Percentiles rank a stretch among this genome's conserved stretches.
Conservation (phyloP, 2,113 vertebrate species). For the Pygoscelis adeliae region DNA sequence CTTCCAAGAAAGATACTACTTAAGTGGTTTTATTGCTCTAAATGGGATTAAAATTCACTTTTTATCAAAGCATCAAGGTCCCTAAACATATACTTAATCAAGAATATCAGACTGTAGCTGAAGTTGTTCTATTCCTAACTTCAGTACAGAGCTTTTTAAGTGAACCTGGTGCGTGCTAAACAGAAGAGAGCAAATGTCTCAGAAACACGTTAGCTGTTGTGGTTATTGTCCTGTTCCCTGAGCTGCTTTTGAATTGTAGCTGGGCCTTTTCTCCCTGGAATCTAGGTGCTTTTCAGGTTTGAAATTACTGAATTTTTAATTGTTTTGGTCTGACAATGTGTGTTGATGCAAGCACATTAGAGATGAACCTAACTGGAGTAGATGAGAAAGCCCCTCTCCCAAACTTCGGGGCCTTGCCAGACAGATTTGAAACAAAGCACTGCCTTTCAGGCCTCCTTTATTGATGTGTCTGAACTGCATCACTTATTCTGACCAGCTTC, state of each 20-base stretch:
- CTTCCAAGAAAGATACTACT: background rate
- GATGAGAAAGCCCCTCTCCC: background rate
- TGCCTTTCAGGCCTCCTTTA: background rate
- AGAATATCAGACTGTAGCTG: background rate
- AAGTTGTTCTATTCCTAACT: background rate
- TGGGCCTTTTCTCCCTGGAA: background rate
- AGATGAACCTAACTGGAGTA: background rate
- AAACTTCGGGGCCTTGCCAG: background rate
- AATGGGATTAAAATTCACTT: slow-evolving; percentile 23
- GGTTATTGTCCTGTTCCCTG: background rate
- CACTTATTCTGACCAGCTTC: background rate
- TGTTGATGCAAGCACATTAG: background rate
- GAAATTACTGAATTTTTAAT: background rate
- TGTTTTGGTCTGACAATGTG: background rate
- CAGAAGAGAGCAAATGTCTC: background rate
- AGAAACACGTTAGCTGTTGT: background rate
- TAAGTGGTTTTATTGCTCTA: slow-evolving; percentile 4
- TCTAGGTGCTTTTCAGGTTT: background rate
- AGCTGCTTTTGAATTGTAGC: background rate
- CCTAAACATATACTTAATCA: background rate
- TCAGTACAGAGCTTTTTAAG: background rate
- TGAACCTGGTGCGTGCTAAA: background rate
- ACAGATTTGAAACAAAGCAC: background rate
- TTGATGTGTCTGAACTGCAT: background rate
- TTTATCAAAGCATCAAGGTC: slow-evolving; percentile 9